Conservation (phyloP, 1,140 invertebrate genomes). For the Dufourea novaeangliae region DNA sequence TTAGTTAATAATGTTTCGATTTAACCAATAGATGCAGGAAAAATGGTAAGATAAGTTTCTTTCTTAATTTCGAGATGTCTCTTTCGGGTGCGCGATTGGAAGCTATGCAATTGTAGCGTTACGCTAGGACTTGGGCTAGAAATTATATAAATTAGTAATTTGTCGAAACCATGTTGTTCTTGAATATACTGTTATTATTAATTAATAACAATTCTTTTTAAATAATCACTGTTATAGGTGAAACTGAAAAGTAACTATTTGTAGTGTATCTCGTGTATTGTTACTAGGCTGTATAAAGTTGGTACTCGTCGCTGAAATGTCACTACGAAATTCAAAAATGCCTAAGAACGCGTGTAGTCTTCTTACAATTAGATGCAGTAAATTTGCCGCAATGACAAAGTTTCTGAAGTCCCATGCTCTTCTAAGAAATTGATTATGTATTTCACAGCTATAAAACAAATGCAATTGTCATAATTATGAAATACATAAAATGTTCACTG, state of each 20-base stretch:
- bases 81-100: not conserved
- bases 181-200: not conserved
- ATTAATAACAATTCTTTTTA: not conserved
- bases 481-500: conserved; percentile 6
- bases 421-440: conserved; percentile 66
- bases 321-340: conserved; percentile 24
- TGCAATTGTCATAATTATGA: conserved; percentile 16
- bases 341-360: not conserved
- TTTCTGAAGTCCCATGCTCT: conserved; percentile 35
- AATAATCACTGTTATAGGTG: not conserved
- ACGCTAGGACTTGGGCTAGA: not conserved
- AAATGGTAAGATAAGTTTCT: conserved; percentile 1
- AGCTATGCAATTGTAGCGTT: not conserved
- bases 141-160: not conserved
- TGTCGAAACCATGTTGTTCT: not conserved
- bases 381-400: conserved; percentile 45
- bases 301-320: not conserved
- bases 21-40: not conserved
- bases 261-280: not conserved
- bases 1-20: not conserved
- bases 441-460: conserved; percentile 54
- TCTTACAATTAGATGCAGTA: conserved; percentile 48
- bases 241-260: not conserved
- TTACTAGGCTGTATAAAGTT: conserved; percentile 5
- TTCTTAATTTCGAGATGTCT: not conserved